phyloP scores from a whole-genome alignment of 1,140 invertebrate genomes.

The Drosophila ohnishii region DNA sequence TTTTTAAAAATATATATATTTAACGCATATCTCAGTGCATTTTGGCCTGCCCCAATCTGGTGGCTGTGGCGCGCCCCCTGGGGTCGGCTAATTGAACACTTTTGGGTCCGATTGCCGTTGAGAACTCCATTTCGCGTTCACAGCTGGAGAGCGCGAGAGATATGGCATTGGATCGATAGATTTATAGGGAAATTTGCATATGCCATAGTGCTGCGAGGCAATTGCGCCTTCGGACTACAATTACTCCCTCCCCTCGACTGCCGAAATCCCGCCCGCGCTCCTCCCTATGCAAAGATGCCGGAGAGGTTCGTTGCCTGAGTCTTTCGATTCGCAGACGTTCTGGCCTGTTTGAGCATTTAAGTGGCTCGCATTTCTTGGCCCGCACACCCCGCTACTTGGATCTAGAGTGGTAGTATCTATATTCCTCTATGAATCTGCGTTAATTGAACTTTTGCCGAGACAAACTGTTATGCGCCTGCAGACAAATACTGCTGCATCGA shows the following conservation, averaged over 20 bases:
- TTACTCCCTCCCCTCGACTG: neutral
- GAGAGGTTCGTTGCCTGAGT: slow-evolving; percentile 78
- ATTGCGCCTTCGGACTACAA: slow-evolving; percentile 14
- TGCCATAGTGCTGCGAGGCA: slow-evolving; percentile 42
- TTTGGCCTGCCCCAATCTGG: slow-evolving; percentile 5
- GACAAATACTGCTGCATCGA: slow-evolving; percentile 60
- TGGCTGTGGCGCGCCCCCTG: slow-evolving; percentile 29
- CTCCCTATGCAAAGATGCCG: slow-evolving; percentile 12
- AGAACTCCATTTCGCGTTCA: slow-evolving; percentile 72
- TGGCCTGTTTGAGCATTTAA: slow-evolving; percentile 78
- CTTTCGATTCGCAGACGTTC: slow-evolving; percentile 76
- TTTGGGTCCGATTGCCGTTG: slow-evolving; percentile 51
- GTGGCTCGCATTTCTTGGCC: slow-evolving; percentile 39
- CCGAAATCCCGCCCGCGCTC: neutral
- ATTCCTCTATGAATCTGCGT: slow-evolving; percentile 67
- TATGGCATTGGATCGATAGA: slow-evolving; percentile 42
- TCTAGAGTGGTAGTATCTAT: slow-evolving; percentile 3
- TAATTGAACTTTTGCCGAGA: slow-evolving; percentile 78
- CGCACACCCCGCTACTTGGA: neutral
- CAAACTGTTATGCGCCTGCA: slow-evolving; percentile 67
- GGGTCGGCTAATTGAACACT: slow-evolving; percentile 64
- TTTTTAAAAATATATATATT: neutral
- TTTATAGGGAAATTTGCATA: slow-evolving; percentile 80
- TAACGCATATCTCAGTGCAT: slow-evolving; percentile 1
- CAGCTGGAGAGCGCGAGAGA: slow-evolving; percentile 50